Conservation (phyloP, 2,797 vertebrate species). For the Mergus octosetaceus region DNA sequence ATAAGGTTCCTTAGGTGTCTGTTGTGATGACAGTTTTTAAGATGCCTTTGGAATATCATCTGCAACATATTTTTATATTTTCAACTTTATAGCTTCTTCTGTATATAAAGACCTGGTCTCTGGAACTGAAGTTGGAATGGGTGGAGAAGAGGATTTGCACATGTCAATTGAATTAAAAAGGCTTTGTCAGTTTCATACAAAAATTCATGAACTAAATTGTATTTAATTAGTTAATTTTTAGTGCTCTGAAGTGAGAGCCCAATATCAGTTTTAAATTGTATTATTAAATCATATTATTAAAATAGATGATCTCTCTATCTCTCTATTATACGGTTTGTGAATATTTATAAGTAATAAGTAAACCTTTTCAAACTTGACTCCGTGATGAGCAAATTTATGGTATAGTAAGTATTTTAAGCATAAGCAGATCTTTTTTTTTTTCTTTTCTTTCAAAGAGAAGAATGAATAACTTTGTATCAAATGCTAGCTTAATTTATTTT, state of each 20-base stretch:
- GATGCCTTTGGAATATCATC: neutral
- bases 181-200: neutral
- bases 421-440: neutral
- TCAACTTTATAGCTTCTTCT: neutral
- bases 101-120: neutral
- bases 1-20: neutral
- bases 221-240: neutral
- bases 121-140: neutral
- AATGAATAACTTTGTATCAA: neutral
- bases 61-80: neutral
- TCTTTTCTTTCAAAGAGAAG: neutral
- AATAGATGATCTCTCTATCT: neutral
- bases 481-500: neutral
- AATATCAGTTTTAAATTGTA: neutral
- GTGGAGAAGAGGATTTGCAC: neutral
- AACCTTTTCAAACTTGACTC: neutral
- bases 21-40: neutral
- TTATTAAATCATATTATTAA: neutral
- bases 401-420: neutral
- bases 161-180: neutral
- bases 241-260: neutral
- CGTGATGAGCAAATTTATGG: neutral
- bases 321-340: neutral
- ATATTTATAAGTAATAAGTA: neutral
- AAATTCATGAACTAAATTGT: neutral